Evolutionary conservation across 1,140 invertebrate genomes (phyloP), one percentile per base, ranked within the genome.

Genomic region (Dufourea novaeangliae): DNA sequence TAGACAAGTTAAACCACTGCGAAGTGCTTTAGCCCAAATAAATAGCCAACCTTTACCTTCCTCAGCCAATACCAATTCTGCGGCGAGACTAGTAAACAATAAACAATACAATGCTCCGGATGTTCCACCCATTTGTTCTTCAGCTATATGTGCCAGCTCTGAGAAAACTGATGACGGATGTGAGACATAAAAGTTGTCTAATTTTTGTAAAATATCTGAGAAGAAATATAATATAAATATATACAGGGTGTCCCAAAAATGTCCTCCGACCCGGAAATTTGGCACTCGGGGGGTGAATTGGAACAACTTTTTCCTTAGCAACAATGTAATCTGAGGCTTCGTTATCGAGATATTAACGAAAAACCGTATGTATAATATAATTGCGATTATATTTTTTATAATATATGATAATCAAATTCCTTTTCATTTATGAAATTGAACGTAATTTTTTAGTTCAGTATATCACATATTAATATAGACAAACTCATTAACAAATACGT

Each of bases 41-140:
- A 1, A 6, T 34, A 29, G 80, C 77, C 81, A 71, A 54, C 75
- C 37, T 20, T 77, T 62, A 2, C 87, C 79, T 8, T 82, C n/a
- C 59, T 82, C 27, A 37, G 88, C 75, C 10, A 84, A 79, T 32
- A 85, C 84, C 7, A 93, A 86, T 63, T 92, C 86, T 34, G 90
- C 88, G 1, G 94, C 93, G 14, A 94, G 94, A 11, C 94, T 94
- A 3, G 94, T 94, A n/a, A 97, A 94, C 66, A 96, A 94, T 68
- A 97, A 89, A 78, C 94, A 94, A 88, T 96, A 96, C 2, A 96
- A 88, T 4, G 94, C 95, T 4, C 96, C 96, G 0, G 95, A 95
- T 4, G 95, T 95, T 1, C 96, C 96, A 7, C 95, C 95, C 94
- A 96, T 96, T 73, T 91, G 89, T 37, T 92, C 93, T 84, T 95